phyloP scores from a whole-genome alignment of 2,888 invertebrate genomes.

The Diaperis boleti region DNA sequence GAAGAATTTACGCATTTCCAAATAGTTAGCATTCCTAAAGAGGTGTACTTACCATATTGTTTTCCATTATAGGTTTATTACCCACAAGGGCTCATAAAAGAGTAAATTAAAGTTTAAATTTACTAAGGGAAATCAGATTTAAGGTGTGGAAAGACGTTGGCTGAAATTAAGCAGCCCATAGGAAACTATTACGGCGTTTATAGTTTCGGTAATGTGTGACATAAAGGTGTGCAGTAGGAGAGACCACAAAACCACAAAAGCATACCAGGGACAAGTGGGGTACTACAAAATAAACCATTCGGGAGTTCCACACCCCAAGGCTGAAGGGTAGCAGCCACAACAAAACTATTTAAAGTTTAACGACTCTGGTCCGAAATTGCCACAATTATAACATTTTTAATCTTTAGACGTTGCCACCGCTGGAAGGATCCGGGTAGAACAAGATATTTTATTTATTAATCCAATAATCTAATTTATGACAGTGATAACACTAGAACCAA shows the following conservation, averaged over 20 bases:
- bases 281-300: slow-evolving; percentile 1
- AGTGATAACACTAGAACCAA: slow-evolving; percentile 12
- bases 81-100: slow-evolving; percentile 1
- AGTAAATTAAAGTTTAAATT: background rate
- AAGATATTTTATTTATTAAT: slow-evolving; percentile 27
- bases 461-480: slow-evolving; percentile 23
- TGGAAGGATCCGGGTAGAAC: background rate
- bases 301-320: background rate
- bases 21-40: slow-evolving; percentile 19
- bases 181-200: background rate
- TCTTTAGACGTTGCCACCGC: background rate
- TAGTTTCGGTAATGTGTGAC: slow-evolving; percentile 8
- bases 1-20: slow-evolving; percentile 28
- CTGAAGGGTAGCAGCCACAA: background rate
- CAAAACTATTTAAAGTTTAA: slow-evolving; percentile 3
- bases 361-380: no score
- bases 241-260: slow-evolving; percentile 23
- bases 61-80: slow-evolving; percentile 15
- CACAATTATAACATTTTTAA: no score
- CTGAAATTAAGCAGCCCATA: background rate
- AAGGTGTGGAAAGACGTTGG: background rate
- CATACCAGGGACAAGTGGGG: slow-evolving; percentile 9
- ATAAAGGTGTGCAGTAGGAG: slow-evolving; percentile 13
- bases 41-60: slow-evolving; percentile 26
- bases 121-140: background rate